Percentiles rank a stretch among this genome's conserved stretches.
These are phyloP conservation scores for Hirtodrosophila duncani DNA, from an alignment of 2,888 invertebrate genomes.

Conservation along the genomic window DNA sequence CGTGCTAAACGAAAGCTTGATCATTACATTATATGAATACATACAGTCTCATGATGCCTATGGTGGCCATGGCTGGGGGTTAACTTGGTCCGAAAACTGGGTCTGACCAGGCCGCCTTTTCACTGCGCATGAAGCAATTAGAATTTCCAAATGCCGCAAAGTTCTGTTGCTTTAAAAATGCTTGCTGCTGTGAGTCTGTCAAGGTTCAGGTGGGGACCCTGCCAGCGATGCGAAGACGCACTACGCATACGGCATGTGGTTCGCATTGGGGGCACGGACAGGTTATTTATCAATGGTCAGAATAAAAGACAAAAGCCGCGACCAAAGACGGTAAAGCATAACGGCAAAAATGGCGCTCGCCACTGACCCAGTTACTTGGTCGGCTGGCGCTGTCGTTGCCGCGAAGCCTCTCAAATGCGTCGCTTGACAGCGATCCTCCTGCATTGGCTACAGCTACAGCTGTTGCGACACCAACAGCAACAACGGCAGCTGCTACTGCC, in stretches of 20 bases:
- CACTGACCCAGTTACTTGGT: conserved; percentile 70
- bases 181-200: no score
- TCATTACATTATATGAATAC: background rate
- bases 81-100: conserved; percentile 18
- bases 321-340: conserved; percentile 38
- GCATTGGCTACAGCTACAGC: conserved; percentile 20
- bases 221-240: conserved; percentile 9
- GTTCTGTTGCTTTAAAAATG: conserved; percentile 37
- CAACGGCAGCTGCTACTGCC: no score
- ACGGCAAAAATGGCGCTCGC: conserved; percentile 38
- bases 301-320: conserved; percentile 47
- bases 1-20: conserved; percentile 29
- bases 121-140: background rate
- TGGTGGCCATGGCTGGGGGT: background rate
- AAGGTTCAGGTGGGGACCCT: conserved; percentile 36
- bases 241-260: conserved; percentile 42
- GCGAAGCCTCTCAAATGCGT: conserved; percentile 58
- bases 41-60: background rate
- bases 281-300: conserved; percentile 1
- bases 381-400: conserved; percentile 37
- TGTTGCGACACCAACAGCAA: conserved; percentile 2
- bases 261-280: conserved; percentile 18
- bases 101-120: conserved; percentile 8
- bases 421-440: conserved; percentile 58
- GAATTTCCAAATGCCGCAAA: conserved; percentile 14